Conservation (phyloP, 2,888 invertebrate genomes). For the Rhamphomyia laevipes region DNA sequence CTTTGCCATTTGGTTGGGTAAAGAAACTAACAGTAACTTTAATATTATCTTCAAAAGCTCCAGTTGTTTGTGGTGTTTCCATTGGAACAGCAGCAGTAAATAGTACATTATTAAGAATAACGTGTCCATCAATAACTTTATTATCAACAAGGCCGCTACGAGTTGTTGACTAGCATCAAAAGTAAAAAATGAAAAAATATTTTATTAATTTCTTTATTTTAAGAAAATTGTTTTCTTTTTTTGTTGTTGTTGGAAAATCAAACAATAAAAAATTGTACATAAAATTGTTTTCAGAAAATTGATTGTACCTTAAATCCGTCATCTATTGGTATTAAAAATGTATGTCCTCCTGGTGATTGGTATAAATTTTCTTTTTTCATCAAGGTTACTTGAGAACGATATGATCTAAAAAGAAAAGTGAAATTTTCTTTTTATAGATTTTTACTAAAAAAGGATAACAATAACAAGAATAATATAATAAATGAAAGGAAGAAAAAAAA, state of each 20-base stretch:
- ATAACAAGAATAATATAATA: no score
- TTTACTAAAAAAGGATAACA: no score
- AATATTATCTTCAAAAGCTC: conserved; percentile 71
- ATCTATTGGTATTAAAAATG: conserved; percentile 85
- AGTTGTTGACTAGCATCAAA: conserved; percentile 45
- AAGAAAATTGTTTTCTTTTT: background rate
- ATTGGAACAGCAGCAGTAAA: conserved; percentile 74
- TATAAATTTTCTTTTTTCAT: conserved; percentile 64
- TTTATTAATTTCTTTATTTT: background rate
- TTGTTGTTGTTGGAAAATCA: no score
- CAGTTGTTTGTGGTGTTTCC: conserved; percentile 61
- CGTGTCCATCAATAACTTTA: conserved; percentile 81
- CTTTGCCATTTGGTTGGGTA: conserved; percentile 56
- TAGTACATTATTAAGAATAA: conserved; percentile 74
- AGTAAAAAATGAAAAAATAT: conserved; percentile 1
- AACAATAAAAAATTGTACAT: no score
- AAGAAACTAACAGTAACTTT: conserved; percentile 73
- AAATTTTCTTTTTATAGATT: background rate
- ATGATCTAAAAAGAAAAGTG: conserved; percentile 45
- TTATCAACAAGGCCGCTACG: conserved; percentile 65
- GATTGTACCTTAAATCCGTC: conserved; percentile 71
- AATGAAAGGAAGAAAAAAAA: no score
- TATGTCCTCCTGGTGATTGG: conserved; percentile 65
- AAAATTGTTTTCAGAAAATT: background rate
- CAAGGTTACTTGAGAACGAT: conserved; percentile 61